Evolutionary conservation across 2,797 vertebrate genomes (phyloP), one percentile per base, ranked within the genome.

Genomic region (Premnoplex brunnescens): DNA sequence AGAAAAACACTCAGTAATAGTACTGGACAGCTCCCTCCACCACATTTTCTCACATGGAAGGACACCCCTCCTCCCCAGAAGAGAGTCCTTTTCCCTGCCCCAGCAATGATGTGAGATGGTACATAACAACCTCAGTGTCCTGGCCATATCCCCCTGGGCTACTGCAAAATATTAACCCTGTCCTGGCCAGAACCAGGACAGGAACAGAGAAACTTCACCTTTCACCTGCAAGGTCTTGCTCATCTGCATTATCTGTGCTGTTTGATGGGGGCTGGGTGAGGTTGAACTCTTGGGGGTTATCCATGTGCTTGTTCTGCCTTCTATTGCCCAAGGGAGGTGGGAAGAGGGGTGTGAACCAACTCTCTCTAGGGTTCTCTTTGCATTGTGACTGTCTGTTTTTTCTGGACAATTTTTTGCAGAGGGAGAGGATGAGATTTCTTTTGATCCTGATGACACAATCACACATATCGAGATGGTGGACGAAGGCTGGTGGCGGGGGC

Each of bases 401-500:
- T 83, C 60, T 88, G 59, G 67, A 37, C 21, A 4, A 26, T 60
- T 77, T 81, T 81, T 88, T 95, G 52, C 98, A 99, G 99, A 99
- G 91, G 99, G 98, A 14, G 98, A 98, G 14, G 99, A 99, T 32
- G 99, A 99, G 95, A 98, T 99, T 95, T 99, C 99, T 84, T 99
- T 99, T 94, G 98, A 98, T 63, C 99, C 98, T 0, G 98, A 98
- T 2, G 99, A 99, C 56, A 58, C 98, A 66, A 99, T 99, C 97
- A 98, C 98, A 28, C 97, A 99, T 95, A 98, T 99, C 8, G 99
- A 99, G 98, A 99, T 99, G 98, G 98, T 99, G 46, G 99, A 99
- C 1, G 98, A 99, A 87, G 99, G 98, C 89, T 99, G 99, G 99
- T 99, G 99, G 99, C 98, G 96, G 88, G 99, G 99, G 52, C 96